Conservation (phyloP, 2,797 vertebrate genomes). For the Acanthurus tractus region DNA sequence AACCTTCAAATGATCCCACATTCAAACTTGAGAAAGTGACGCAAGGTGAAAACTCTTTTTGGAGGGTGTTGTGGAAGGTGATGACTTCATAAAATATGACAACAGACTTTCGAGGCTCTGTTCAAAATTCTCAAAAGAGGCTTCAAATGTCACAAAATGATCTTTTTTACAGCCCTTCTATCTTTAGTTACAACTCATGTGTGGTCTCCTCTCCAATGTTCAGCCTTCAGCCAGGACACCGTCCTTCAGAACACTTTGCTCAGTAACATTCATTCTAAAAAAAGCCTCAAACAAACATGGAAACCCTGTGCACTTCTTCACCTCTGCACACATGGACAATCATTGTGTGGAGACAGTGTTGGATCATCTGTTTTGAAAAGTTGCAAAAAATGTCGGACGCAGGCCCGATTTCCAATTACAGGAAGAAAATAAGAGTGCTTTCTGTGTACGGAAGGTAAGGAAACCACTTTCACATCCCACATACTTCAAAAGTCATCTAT, state of each 20-base stretch:
- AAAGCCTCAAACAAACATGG: background rate
- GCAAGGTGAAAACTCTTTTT: no score
- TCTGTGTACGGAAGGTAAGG: background rate
- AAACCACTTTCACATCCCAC: background rate
- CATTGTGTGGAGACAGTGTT: no score
- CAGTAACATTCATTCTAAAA: background rate
- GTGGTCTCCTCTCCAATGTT: background rate
- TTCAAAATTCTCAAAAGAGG: no score
- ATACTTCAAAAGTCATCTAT: background rate
- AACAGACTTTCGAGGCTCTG: no score
- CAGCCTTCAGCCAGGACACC: background rate
- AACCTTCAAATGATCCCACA: no score
- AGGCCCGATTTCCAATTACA: background rate
- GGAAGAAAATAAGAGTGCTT: background rate
- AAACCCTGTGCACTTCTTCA: background rate
- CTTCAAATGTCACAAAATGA: no score
- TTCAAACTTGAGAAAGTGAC: no score
- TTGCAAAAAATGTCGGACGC: background rate
- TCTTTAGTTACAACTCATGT: background rate
- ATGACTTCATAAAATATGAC: no score
- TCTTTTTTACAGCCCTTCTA: background rate
- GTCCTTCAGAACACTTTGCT: background rate
- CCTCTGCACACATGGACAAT: background rate
- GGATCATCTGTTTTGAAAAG: background rate
- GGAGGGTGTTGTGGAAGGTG: no score